phyloP scores from a whole-genome alignment of 2,888 invertebrate species.

The Seira ritae region DNA sequence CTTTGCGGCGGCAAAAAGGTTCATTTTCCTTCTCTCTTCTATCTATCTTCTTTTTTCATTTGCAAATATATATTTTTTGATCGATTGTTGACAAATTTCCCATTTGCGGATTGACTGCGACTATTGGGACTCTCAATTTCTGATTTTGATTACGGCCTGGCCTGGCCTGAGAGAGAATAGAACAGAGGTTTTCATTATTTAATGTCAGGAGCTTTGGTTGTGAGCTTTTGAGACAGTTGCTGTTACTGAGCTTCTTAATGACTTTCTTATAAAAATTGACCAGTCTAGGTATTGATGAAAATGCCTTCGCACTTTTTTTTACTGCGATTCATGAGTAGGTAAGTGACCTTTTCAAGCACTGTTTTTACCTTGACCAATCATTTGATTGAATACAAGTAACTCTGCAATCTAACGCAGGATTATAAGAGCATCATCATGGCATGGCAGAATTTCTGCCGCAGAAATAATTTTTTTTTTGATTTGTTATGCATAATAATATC shows the following conservation, averaged over 20 bases:
- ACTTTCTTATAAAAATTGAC: slow-evolving; percentile 3
- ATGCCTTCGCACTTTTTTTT: neutral
- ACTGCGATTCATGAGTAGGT: slow-evolving; percentile 2
- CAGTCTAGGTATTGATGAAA: too few relatives aligned
- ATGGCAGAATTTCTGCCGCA: too few relatives aligned
- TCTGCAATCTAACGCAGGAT: slow-evolving; percentile 43
- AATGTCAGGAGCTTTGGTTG: neutral
- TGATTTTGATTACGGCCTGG: too few relatives aligned
- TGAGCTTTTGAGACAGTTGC: neutral
- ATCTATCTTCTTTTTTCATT: slow-evolving; percentile 29
- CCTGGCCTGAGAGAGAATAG: too few relatives aligned
- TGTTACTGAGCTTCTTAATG: neutral
- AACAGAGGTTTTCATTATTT: slow-evolving; percentile 43
- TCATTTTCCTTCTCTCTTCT: neutral
- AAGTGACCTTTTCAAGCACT: slow-evolving; percentile 52
- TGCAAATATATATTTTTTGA: slow-evolving; percentile 54
- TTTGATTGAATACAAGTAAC: slow-evolving; percentile 54
- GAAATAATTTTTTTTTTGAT: slow-evolving; percentile 15
- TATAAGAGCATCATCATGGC: too few relatives aligned
- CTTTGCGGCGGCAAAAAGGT: neutral
- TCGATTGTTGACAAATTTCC: slow-evolving; percentile 57
- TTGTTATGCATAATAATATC: slow-evolving; percentile 26
- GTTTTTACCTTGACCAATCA: slow-evolving; percentile 58
- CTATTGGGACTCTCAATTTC: too few relatives aligned
- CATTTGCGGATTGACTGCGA: slow-evolving; percentile 20